These are phyloP conservation scores for Colossoma macropomum DNA, from an alignment of 2,113 vertebrate species.

Conservation along the genomic window DNA sequence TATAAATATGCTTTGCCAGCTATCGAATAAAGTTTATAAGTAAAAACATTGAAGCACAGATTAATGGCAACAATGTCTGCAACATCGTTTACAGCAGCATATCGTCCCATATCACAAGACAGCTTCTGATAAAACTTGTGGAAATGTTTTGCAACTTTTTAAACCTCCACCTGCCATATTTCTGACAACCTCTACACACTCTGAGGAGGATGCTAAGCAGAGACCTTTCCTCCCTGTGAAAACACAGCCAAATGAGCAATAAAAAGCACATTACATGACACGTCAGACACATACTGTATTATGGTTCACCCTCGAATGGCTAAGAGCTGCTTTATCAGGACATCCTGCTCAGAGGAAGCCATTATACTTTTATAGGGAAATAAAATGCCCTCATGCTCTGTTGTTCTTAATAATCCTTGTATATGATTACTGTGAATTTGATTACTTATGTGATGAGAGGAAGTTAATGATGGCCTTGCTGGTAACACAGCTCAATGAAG, in stretches of 20 bases:
- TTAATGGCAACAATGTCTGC: too few species aligned
- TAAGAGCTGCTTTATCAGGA: not conserved
- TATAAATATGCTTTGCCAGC: too few species aligned
- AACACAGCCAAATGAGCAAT: not conserved
- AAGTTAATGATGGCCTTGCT: conserved; percentile 5
- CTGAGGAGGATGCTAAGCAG: not conserved
- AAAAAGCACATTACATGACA: not conserved
- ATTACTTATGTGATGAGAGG: not conserved
- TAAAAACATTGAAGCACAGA: too few species aligned
- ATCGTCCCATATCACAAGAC: too few species aligned
- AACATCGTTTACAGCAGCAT: too few species aligned
- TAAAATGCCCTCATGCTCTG: conserved; percentile 3
- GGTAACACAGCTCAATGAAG: not conserved
- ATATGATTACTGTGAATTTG: conserved; percentile 12
- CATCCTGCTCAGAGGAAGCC: not conserved
- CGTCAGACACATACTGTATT: not conserved
- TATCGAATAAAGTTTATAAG: too few species aligned
- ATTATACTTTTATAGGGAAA: conserved; percentile 16
- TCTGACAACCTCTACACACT: not conserved
- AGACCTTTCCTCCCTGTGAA: not conserved
- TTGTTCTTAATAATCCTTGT: conserved; percentile 12
- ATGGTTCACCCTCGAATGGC: not conserved
- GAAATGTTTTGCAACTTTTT: not conserved
- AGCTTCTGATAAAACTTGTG: too few species aligned
- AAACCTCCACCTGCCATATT: not conserved